Evolutionary conservation across 92 coral and sea anemone genomes (phyloP), one percentile per base, ranked within the genome.

Genomic region (Heliopora coerulea): DNA sequence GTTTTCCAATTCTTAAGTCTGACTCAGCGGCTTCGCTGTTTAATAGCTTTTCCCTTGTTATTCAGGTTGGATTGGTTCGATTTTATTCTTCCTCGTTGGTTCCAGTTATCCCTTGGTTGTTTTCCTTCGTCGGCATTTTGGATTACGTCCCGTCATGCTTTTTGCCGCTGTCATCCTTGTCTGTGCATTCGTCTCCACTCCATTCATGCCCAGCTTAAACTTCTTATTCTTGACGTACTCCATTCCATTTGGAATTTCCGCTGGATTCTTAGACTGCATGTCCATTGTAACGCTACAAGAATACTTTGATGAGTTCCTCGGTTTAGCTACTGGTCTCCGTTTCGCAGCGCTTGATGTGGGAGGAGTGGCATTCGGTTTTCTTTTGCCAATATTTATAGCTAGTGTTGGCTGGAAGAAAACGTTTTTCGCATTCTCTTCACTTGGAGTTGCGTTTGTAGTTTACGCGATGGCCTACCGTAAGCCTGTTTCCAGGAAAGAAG

Each of bases 321-420:
- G 59, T 46, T 33, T 25, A 11, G 74, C 74, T 14, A 67, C 74
- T 18, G 74, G 74, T 24, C 10, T 67, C 20, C 58, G 74, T 19
- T 67, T 23, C 40, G 58, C 74, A 15, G 33, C 57, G 0, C 14
- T 9, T 28, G 41, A 12, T 14, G 1, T 33, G 20, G 54, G 54
- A 23, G 18, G 30, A 25, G 28, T 67, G 57, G 6, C 20, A 12
- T 48, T 44, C 18, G 46, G 40, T 39, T 67, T 44, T 46, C 54
- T 67, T 10, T 20, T 44, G 18, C 74, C 74, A 1, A 44, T 67
- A 0, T 8, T 67, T 41, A 21, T 46, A 15, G 59, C 25, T 50
- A 15, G 17, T n/a, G 13, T 32, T 12, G 72, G 72, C 15, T 67
- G 74, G 74, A n/a, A 26, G 10, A 67, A 49, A 49, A 25, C 28